A percentile compares a stretch with the other conserved stretches of the same genome.
Evolutionary conservation across 2,888 invertebrate genomes (phyloP).

Genomic region (Drosophila pseudotakahashii): DNA sequence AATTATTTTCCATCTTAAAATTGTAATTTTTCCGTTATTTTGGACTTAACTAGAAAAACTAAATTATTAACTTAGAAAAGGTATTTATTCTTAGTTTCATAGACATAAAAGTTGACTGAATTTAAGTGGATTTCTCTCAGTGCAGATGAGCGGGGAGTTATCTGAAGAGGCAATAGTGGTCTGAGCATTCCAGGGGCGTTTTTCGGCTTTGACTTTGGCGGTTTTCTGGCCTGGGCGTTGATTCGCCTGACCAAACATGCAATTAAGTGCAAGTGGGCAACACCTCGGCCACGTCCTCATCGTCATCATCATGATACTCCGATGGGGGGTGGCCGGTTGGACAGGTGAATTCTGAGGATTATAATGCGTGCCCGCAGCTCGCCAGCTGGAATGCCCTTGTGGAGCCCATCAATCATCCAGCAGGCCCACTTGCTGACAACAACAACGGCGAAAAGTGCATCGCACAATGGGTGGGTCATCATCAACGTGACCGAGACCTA

Average conservation of each 20-base stretch:
- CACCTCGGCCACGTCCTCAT: slow-evolving; percentile 54
- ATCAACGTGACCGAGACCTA: slow-evolving; percentile 50
- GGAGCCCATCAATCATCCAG: slow-evolving; percentile 68
- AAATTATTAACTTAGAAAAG: too few species aligned
- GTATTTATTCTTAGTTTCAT: too few species aligned
- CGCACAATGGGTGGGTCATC: slow-evolving; percentile 22
- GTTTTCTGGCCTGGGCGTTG: slow-evolving; percentile 61
- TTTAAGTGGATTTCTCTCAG: background rate
- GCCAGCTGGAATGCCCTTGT: slow-evolving; percentile 21
- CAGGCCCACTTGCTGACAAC: slow-evolving; percentile 62
- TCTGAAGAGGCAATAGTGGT: slow-evolving; percentile 5
- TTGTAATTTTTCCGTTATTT: too few species aligned
- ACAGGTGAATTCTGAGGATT: slow-evolving; percentile 42
- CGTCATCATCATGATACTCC: slow-evolving; percentile 15
- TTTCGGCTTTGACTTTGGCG: slow-evolving; percentile 45
- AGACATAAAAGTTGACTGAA: background rate
- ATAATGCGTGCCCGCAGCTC: slow-evolving; percentile 31
- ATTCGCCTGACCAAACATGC: slow-evolving; percentile 72
- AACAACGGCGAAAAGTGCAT: slow-evolving; percentile 18
- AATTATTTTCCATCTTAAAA: too few species aligned
- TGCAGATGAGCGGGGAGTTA: background rate
- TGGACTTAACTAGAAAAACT: too few species aligned
- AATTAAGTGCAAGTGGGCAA: slow-evolving; percentile 74
- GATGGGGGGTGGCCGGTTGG: slow-evolving; percentile 10
- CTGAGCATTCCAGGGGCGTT: slow-evolving; percentile 49